Evolutionary conservation across 2,113 vertebrate species (phyloP).

Genomic region (Sus scrofa): DNA sequence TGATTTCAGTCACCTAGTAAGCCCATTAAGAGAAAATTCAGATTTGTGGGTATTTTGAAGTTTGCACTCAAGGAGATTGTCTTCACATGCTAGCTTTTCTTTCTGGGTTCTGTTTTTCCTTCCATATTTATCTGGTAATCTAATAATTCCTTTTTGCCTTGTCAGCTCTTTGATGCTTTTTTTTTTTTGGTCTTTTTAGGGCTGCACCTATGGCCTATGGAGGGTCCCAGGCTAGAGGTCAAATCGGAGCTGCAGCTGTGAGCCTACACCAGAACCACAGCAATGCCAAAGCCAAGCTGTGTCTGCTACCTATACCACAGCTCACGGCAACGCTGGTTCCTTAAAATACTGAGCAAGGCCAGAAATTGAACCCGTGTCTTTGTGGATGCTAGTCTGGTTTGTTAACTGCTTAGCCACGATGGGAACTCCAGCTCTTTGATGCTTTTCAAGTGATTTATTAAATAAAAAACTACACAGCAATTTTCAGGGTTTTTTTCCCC

Average conservation of each 20-base stretch:
- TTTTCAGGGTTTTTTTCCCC: background rate
- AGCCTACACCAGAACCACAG: no score
- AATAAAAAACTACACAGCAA: background rate
- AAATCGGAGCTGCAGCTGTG: no score
- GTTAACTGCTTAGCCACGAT: no score
- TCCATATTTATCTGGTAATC: background rate
- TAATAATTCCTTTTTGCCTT: background rate
- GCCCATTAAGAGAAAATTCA: background rate
- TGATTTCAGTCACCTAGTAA: background rate
- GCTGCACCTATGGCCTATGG: no score
- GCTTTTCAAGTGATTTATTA: background rate
- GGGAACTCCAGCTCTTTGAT: background rate
- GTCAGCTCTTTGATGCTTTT: background rate
- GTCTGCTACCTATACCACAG: no score
- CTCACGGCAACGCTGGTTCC: no score
- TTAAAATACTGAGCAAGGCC: no score
- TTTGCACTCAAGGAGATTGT: background rate
- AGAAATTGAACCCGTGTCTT: no score
- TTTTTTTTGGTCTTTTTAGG: no score
- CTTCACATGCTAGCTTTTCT: background rate
- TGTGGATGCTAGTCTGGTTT: no score
- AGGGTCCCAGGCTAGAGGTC: no score
- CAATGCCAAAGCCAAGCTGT: no score
- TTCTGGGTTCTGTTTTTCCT: background rate
- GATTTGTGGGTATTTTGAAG: slow-evolving; percentile 31